These are phyloP conservation scores for Synergus itoensis DNA, from an alignment of 2,888 invertebrate species.

Conservation along the genomic window DNA sequence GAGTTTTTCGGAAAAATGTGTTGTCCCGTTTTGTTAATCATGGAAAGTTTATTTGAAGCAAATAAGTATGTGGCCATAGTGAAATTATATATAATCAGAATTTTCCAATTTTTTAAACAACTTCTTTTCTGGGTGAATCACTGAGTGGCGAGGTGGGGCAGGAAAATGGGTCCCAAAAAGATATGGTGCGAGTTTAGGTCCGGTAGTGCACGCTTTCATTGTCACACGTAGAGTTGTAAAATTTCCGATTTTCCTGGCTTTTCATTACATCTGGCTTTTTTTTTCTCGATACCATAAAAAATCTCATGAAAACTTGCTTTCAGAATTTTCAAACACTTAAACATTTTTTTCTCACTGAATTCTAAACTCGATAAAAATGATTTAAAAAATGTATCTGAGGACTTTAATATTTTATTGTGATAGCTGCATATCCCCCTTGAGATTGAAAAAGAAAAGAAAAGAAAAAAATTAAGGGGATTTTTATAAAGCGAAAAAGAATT, in stretches of 20 bases:
- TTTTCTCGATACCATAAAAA: background rate
- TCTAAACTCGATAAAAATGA: background rate
- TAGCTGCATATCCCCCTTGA: background rate
- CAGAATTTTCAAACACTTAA: background rate
- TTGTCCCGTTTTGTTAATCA: background rate
- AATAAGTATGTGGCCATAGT: conserved; percentile 4
- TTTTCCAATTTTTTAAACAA: conserved; percentile 57
- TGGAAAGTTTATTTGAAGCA: conserved; percentile 3
- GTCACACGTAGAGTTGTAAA: conserved; percentile 47
- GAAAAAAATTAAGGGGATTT: background rate
- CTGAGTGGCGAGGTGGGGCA: conserved; percentile 31
- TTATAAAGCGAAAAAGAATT: background rate
- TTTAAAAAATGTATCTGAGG: background rate
- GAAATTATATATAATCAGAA: conserved; percentile 7
- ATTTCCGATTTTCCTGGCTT: conserved; percentile 25
- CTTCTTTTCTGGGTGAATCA: conserved; percentile 48
- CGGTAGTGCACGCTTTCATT: conserved; percentile 66
- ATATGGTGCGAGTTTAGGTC: conserved; percentile 49
- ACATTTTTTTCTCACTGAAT: background rate
- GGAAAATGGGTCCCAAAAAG: background rate
- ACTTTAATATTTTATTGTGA: background rate
- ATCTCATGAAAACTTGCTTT: background rate
- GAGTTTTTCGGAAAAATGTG: too few relatives aligned
- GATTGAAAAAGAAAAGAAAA: background rate
- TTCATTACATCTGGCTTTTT: background rate